phyloP scores from a whole-genome alignment of 2,113 vertebrate species.

The Anolis carolinensis region DNA sequence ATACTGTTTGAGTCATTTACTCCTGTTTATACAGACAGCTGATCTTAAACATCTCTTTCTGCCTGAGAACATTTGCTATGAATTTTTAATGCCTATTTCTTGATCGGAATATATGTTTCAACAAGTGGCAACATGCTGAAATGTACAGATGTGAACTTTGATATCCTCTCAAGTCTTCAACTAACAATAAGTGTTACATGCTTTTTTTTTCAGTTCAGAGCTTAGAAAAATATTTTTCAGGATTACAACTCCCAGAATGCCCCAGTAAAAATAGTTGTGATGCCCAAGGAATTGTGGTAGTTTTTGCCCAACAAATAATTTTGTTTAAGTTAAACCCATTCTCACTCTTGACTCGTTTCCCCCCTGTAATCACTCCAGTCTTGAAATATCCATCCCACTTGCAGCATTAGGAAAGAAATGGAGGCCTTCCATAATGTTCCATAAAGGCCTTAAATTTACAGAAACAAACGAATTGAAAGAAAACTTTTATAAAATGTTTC shows the following conservation, averaged over 20 bases:
- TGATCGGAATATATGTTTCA: conserved; percentile 61
- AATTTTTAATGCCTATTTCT: conserved; percentile 48
- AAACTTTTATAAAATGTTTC: no score
- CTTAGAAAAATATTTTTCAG: not conserved
- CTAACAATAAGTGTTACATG: not conserved
- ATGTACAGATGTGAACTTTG: not conserved
- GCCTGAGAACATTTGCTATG: conserved; percentile 39
- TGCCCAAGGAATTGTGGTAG: not conserved
- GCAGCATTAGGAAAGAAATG: not conserved
- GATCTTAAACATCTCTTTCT: conserved; percentile 57
- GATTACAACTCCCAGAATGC: not conserved
- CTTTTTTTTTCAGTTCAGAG: not conserved
- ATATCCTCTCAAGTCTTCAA: not conserved
- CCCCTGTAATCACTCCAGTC: not conserved
- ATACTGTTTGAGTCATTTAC: conserved; percentile 23
- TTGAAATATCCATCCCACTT: not conserved
- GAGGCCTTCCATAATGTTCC: no score
- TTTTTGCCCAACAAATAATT: no score
- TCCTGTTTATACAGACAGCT: conserved; percentile 35
- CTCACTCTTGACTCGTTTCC: not conserved
- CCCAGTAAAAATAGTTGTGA: not conserved
- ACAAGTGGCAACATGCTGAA: not conserved
- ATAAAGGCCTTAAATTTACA: no score
- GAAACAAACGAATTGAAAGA: no score
- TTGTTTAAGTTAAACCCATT: not conserved